Conservation (phyloP, 2,888 invertebrate genomes). For the Calameuta pallipes region DNA sequence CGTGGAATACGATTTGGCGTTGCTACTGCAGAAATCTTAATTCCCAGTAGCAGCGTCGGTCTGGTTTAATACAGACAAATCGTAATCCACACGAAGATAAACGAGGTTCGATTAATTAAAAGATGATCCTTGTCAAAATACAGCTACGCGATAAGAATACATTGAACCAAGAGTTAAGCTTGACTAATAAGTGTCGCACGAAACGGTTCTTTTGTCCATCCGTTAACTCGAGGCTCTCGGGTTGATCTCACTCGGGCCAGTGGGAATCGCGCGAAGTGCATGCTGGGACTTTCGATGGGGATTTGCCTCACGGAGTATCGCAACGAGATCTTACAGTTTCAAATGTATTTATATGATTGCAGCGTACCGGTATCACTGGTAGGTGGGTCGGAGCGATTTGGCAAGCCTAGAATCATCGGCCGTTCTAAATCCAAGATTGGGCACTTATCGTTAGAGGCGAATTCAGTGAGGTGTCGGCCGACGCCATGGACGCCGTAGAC, state of each 20-base stretch:
- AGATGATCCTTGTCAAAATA: constrained; percentile 64
- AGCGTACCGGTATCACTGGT: background rate
- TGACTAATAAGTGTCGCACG: constrained; percentile 60
- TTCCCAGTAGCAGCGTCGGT: constrained; percentile 4
- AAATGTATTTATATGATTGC: background rate
- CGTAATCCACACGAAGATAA: constrained; percentile 57
- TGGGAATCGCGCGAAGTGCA: background rate
- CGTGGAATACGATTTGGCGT: constrained; percentile 1
- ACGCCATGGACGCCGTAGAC: too few species aligned
- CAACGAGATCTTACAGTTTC: background rate
- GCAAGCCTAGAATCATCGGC: constrained; percentile 33
- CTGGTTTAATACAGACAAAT: constrained; percentile 60
- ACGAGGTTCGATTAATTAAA: constrained; percentile 60
- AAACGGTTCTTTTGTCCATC: background rate
- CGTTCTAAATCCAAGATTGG: constrained; percentile 51
- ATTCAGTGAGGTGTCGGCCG: constrained; percentile 31
- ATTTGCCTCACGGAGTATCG: background rate
- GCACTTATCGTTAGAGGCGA: constrained; percentile 34
- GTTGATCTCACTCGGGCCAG: background rate
- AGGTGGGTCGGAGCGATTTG: constrained; percentile 31
- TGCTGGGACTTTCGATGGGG: background rate
- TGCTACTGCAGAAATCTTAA: background rate
- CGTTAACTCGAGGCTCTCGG: background rate
- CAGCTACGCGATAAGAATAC: constrained; percentile 36
- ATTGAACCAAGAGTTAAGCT: constrained; percentile 46